These are phyloP conservation scores for Pseudachorutes palmiensis DNA, from an alignment of 1,140 invertebrate species.

Conservation along the genomic window DNA sequence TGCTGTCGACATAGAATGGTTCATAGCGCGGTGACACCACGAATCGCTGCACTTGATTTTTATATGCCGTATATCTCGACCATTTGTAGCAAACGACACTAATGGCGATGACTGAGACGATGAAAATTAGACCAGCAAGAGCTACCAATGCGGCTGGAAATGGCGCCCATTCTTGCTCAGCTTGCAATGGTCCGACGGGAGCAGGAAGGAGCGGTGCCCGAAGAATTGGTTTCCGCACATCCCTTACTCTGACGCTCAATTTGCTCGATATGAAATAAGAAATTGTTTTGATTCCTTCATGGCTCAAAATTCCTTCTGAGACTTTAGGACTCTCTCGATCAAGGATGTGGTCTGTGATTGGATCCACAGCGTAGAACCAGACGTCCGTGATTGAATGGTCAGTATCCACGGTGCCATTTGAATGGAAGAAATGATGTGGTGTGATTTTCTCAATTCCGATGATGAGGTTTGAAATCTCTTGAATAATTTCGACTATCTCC, in stretches of 20 bases:
- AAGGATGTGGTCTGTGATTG: constrained; percentile 63
- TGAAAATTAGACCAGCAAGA: constrained; percentile 73
- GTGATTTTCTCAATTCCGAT: constrained; percentile 69
- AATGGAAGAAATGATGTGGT: constrained; percentile 55
- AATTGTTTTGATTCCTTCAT: constrained; percentile 32
- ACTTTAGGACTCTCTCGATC: constrained; percentile 60
- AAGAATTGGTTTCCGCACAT: constrained; percentile 58
- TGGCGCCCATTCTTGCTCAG: constrained; percentile 51
- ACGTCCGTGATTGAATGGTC: constrained; percentile 69
- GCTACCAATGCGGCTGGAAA: constrained; percentile 79
- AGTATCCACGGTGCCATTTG: constrained; percentile 63
- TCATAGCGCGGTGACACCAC: constrained; percentile 64
- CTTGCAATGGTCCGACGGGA: constrained; percentile 29
- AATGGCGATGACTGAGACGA: constrained; percentile 74
- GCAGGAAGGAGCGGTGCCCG: constrained; percentile 41
- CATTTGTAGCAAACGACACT: constrained; percentile 86
- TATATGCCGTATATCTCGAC: constrained; percentile 77
- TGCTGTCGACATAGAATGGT: constrained; percentile 35
- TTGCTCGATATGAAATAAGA: constrained; percentile 54
- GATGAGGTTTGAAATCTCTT: constrained; percentile 63
- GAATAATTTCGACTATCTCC: constrained; percentile 58
- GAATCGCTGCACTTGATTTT: constrained; percentile 62
- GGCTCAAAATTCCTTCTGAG: constrained; percentile 48
- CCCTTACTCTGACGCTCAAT: constrained; percentile 56
- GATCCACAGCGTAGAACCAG: constrained; percentile 78